Evolutionary conservation across 2,113 vertebrate genomes (phyloP).

Genomic region (Etheostoma spectabile): DNA sequence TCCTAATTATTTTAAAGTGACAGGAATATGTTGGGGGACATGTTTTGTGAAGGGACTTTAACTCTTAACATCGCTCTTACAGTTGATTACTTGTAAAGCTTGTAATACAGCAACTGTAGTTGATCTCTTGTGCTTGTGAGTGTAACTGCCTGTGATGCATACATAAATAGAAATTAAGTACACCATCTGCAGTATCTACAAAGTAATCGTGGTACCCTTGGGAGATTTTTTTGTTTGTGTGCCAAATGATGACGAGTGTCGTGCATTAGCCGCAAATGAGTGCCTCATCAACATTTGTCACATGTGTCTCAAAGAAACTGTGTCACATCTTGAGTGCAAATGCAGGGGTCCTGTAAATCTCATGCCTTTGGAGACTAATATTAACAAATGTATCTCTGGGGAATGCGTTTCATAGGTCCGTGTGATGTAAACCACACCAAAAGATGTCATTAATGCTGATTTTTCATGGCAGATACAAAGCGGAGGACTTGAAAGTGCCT

Average conservation of each 20-base stretch:
- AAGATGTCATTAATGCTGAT: constrained; percentile 77
- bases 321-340: constrained; percentile 81
- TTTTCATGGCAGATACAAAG: constrained; percentile 74
- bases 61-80: neutral
- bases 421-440: constrained; percentile 84
- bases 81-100: neutral
- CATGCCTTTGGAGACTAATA: constrained; percentile 73
- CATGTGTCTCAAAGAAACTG: constrained; percentile 59
- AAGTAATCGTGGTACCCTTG: neutral
- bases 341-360: constrained; percentile 71
- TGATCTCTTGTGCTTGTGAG: neutral
- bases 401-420: constrained; percentile 67
- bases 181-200: constrained; percentile 23
- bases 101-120: neutral
- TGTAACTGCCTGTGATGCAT: constrained; percentile 18
- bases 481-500: constrained; percentile 78
- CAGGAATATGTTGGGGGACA: neutral
- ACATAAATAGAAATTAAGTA: constrained; percentile 9
- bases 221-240: constrained; percentile 25
- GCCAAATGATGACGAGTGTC: constrained; percentile 45
- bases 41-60: neutral
- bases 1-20: neutral
- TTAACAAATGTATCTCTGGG: constrained; percentile 79
- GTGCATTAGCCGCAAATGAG: constrained; percentile 32
- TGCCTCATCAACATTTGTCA: constrained; percentile 67